Base-by-base conservation (phyloP, 1,140 invertebrate genomes). In the Amphibalanus amphitrite region DNA sequence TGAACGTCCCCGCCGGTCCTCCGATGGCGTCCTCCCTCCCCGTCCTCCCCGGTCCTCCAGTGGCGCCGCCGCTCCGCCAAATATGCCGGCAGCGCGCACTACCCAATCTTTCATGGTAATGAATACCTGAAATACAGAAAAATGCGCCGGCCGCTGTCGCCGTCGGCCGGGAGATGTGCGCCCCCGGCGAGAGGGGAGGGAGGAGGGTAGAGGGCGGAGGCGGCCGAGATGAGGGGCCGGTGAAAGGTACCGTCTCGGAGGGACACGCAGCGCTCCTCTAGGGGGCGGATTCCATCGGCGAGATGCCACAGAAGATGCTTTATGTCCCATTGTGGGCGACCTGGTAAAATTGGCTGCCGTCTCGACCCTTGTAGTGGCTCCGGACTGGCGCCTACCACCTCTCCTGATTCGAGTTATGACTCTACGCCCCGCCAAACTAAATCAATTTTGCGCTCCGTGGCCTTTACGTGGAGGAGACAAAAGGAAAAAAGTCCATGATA, bases 101-200 rank as follows among this genome's bases (percentile, higher is more conserved):
- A 20, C 47, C 47, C 47, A 59, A 59, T 59, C 47, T 59, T 23
- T 20, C 47, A 59, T 59, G 47, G 47, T 59, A 59, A 59, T 59
- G 47, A 59, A 59, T 59, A 59, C 47, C 47, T 59, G 47, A 59
- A 59, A 59, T 59, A 59, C 47, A 23, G 47, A 59, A 59, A 59
- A 59, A 59, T 59, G 47, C 47, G 10, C 1, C 47, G 1, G 47
- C 47, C 10, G 10, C 47, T 38, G 33, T 38, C 33, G 33, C 47
- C 47, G 23, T 8, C 10, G 10, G 13, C 6, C 20, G 47, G 47
- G 47, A 59, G 47, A 59, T 59, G 47, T 59, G 1, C 20, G 17
- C 47, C 47, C 20, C 47, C 1, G 47, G 47, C 47, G 47, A 13
- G 47, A 23, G 47, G 47, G 47, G 47, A 23, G 33, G 33, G 33